Percentiles rank a stretch among this genome's conserved stretches.
phyloP scores from a whole-genome alignment of 2,113 vertebrate genomes.

The Sorex araneus region DNA sequence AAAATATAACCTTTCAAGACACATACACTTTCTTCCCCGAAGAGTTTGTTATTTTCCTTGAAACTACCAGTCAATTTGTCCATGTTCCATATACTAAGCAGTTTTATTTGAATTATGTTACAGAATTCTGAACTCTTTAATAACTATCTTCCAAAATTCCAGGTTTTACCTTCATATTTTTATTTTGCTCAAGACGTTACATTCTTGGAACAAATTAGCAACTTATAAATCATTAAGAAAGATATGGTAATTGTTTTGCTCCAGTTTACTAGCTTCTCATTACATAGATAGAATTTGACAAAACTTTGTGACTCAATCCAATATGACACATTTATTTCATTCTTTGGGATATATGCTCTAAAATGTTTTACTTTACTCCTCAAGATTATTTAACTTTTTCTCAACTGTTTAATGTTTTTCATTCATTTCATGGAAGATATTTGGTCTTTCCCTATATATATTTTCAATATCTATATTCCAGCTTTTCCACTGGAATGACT shows the following conservation, averaged over 20 bases:
- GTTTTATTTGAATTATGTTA: neutral
- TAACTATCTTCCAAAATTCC: neutral
- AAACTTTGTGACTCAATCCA: constrained; percentile 12
- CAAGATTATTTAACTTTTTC: neutral
- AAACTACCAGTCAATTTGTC: neutral
- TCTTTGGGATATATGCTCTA: neutral
- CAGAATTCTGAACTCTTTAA: neutral
- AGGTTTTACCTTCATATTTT: constrained; percentile 19
- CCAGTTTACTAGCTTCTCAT: neutral
- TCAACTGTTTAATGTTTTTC: constrained; percentile 26
- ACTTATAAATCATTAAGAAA: constrained; percentile 25
- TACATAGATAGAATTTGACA: constrained; percentile 23
- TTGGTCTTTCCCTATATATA: neutral
- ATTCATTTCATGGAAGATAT: neutral
- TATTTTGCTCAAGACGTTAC: constrained; percentile 18
- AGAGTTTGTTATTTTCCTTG: neutral
- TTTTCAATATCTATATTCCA: neutral
- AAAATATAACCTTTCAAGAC: neutral
- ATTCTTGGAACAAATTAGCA: neutral
- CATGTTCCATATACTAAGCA: neutral
- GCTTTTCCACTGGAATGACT: too few species aligned
- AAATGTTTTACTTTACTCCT: constrained; percentile 34
- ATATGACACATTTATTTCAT: constrained; percentile 8
- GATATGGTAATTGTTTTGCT: constrained; percentile 2
- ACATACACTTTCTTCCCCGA: neutral